Conservation (phyloP, 2,888 invertebrate species). For the Conomelus anceps region DNA sequence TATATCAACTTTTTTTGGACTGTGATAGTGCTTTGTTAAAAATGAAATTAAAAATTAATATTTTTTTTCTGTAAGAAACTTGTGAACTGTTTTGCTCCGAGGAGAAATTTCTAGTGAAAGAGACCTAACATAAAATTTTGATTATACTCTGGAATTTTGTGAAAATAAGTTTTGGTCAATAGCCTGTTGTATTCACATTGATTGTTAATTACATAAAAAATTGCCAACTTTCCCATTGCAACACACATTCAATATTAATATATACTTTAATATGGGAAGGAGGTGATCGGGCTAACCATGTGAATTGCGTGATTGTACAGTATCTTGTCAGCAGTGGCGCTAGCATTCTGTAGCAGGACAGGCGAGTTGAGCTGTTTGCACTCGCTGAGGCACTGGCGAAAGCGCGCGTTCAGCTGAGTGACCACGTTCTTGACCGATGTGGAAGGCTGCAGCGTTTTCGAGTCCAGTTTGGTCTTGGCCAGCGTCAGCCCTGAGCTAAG, state of each 20-base stretch:
- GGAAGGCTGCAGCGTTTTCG: conserved; percentile 81
- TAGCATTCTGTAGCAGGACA: conserved; percentile 65
- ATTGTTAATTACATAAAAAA: too few relatives aligned
- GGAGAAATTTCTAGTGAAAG: too few relatives aligned
- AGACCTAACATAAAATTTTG: too few relatives aligned
- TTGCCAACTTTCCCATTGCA: too few relatives aligned
- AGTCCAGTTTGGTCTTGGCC: conserved; percentile 78
- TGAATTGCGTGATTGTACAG: conserved; percentile 97
- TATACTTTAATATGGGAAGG: not conserved
- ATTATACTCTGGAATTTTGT: too few relatives aligned
- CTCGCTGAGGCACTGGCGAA: conserved; percentile 78
- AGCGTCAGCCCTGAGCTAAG: conserved; percentile 89
- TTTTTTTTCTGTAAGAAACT: too few relatives aligned
- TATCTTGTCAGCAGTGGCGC: conserved; percentile 89
- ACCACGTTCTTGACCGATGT: conserved; percentile 86
- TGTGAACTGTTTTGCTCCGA: too few relatives aligned
- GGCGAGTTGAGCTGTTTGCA: conserved; percentile 78
- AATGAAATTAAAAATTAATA: too few relatives aligned
- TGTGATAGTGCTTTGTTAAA: too few relatives aligned
- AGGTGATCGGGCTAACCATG: conserved; percentile 80
- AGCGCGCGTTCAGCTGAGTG: conserved; percentile 83
- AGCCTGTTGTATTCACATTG: too few relatives aligned
- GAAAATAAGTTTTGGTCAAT: too few relatives aligned
- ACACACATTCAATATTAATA: not conserved
- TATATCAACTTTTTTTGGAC: too few relatives aligned